Evolutionary conservation across 2,797 vertebrate genomes (phyloP), one percentile per base, ranked within the genome.

Genomic region (Pygocentrus nattereri): DNA sequence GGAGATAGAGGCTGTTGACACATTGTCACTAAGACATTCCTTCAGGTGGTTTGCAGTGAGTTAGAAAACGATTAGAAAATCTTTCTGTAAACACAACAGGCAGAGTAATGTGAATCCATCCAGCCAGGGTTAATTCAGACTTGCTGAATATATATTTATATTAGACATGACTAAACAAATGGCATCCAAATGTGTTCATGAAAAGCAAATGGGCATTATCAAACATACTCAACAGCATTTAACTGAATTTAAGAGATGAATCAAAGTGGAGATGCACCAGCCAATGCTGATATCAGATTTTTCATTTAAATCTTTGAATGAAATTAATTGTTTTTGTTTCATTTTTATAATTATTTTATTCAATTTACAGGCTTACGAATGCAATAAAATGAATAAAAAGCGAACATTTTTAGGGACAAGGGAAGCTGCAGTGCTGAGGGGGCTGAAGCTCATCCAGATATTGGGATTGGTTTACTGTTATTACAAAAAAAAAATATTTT

Each of bases 1-100:
- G 74, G 74, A 69, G 59, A 77, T 23, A 71, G 52, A 23, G 15
- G 8, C 47, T 41, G 52, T 47, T 59, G 72, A 58, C 31, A 74
- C 54, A 59, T 16, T 74, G 54, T 59, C 54, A 44, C 31, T 74
- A 11, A 58, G 47, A 58, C 64, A 21, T 78, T 58, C 34, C 34
- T 59, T n/a, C 3, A 30, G 50, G 3, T 27, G 31, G 10, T 69
- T 58, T 27, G 23, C 23, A 58, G 11, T 59, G 38, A 6, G 18
- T 68, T 54, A 67, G 7, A 65, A 5, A 52, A n/a, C 18, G 25
- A 54, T 59, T 70, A 11, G 34, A 19, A 68, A 68, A 68, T n/a
- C 61, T 52, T 34, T 34, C 44, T n/a, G 21, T 41, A 77, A 67
- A 64, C 59, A 47, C 11, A 8, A 21, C 38, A 62, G 38, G n/a